These are phyloP conservation scores for Hipparchia sbordonii DNA, from an alignment of 2,888 invertebrate genomes.

Conservation along the genomic window DNA sequence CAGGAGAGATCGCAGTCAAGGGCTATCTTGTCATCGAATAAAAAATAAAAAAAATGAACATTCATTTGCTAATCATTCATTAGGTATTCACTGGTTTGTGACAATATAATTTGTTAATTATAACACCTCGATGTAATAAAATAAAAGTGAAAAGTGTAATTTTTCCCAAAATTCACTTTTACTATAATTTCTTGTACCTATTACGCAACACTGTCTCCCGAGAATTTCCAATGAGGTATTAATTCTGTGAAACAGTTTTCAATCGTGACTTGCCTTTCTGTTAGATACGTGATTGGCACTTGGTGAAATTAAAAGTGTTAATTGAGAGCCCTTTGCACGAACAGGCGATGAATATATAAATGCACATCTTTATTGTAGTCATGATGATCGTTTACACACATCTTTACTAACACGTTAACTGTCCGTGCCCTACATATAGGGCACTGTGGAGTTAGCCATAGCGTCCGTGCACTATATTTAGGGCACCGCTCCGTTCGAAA, in stretches of 20 bases:
- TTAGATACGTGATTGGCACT: conserved; percentile 50
- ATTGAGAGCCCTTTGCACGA: conserved; percentile 39
- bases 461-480: no score
- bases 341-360: conserved; percentile 9
- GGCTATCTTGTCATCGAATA: no score
- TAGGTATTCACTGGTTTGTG: no score
- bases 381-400: conserved; percentile 2
- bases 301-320: conserved; percentile 63
- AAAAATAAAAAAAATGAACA: no score
- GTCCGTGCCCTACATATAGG: no score
- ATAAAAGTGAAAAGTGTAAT: conserved; percentile 39
- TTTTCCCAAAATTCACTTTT: conserved; percentile 51
- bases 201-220: conserved; percentile 52
- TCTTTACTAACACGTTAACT: no score
- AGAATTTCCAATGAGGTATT: conserved; percentile 58
- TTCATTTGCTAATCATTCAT: no score
- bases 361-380: conserved; percentile 3
- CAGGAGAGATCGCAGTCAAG: no score
- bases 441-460: no score
- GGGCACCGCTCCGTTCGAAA: no score
- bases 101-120: no score
- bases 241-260: conserved; percentile 47
- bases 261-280: conserved; percentile 46
- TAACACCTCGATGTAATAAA: conserved; percentile 17
- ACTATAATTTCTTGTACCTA: conserved; percentile 48